phyloP scores from a whole-genome alignment of 1,140 invertebrate species.

The Probaryconus sp. region DNA sequence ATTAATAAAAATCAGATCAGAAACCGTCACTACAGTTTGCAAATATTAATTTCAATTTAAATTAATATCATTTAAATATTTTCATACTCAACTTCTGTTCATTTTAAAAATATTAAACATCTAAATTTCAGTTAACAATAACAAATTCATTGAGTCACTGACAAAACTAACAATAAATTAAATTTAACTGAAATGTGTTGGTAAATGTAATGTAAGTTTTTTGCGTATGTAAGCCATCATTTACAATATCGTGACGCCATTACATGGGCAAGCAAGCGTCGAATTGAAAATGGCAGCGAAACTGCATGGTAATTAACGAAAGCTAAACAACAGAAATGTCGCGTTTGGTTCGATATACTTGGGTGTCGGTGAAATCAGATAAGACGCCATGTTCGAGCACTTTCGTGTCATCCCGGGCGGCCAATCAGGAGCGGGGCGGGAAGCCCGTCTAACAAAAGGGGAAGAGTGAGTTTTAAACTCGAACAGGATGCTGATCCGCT shows the following conservation, averaged over 20 bases:
- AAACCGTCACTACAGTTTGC: too few species aligned
- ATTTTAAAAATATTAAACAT: too few species aligned
- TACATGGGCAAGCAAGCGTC: conserved; percentile 50
- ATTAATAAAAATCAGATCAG: too few species aligned
- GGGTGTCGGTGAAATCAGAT: conserved; percentile 73
- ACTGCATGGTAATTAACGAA: conserved; percentile 56
- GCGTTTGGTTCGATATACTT: conserved; percentile 50
- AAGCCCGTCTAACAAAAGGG: conserved; percentile 62
- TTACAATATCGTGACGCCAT: conserved; percentile 33
- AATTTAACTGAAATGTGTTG: conserved; percentile 2
- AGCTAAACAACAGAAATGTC: conserved; percentile 55
- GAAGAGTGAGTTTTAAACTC: conserved; percentile 77
- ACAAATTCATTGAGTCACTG: too few species aligned
- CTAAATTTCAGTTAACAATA: too few species aligned
- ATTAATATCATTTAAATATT: too few species aligned
- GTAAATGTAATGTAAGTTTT: conserved; percentile 20
- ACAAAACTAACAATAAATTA: too few species aligned
- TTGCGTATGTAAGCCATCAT: conserved; percentile 28
- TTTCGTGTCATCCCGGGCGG: conserved; percentile 74
- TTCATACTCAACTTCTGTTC: too few species aligned
- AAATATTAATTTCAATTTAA: too few species aligned
- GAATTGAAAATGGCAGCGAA: conserved; percentile 38
- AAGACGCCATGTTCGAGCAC: conserved; percentile 77
- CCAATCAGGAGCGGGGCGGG: conserved; percentile 69
- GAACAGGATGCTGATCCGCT: conserved; percentile 72